A percentile compares a stretch with the other conserved stretches of the same genome.
Conservation (phyloP, 2,113 vertebrate species). For the Columba livia region DNA sequence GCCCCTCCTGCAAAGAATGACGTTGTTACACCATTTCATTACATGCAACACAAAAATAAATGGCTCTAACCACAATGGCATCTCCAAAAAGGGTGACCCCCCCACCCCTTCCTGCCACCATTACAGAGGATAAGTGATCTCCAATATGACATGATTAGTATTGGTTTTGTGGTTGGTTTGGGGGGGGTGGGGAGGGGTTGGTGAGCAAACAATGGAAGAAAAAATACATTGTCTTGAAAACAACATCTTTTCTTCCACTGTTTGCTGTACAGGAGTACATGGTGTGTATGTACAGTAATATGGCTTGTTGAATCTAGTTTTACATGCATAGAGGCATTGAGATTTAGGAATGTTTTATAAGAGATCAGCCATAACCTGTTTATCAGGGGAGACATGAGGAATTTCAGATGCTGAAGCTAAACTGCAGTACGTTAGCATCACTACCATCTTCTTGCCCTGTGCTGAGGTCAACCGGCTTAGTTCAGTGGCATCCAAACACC, state of each 20-base stretch:
- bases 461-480: background rate
- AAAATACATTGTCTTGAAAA: background rate
- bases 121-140: background rate
- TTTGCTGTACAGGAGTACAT: background rate
- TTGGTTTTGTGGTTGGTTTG: too few species aligned
- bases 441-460: background rate
- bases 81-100: background rate
- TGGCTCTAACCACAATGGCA: background rate
- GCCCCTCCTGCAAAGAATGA: background rate
- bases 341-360: background rate
- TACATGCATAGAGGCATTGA: background rate
- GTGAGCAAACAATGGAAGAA: background rate
- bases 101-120: background rate
- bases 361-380: background rate
- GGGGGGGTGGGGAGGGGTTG: background rate
- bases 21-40: background rate
- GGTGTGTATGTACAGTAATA: fast-evolving
- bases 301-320: background rate
- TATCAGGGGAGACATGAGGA: background rate
- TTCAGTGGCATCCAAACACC: background rate
- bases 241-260: background rate
- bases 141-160: constrained; percentile 15
- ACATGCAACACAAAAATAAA: background rate
- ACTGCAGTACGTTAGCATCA: background rate
- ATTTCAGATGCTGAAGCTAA: background rate